phyloP scores from a whole-genome alignment of 2,888 invertebrate genomes.

The Ernsta delagoae region DNA sequence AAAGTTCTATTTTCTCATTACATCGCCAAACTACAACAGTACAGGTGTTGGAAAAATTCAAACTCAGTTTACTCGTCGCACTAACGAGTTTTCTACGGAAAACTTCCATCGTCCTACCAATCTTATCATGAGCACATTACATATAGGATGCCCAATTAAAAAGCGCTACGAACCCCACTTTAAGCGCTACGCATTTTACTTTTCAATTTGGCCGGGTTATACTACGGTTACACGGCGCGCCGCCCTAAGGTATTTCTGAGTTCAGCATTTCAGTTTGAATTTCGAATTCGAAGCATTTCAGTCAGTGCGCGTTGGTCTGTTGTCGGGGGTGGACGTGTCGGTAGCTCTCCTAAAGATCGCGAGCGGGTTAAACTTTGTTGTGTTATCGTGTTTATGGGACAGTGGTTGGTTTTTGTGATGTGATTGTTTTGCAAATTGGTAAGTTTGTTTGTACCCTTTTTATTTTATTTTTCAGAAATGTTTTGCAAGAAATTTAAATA shows the following conservation, averaged over 20 bases:
- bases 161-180: too few species aligned
- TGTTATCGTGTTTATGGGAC: slow-evolving; percentile 29
- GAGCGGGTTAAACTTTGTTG: slow-evolving; percentile 52
- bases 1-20: neutral
- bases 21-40: too few species aligned
- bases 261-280: slow-evolving; percentile 44
- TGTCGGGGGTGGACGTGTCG: slow-evolving; percentile 54
- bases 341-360: slow-evolving; percentile 47
- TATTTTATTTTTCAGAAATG: neutral
- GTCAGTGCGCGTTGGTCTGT: slow-evolving; percentile 50
- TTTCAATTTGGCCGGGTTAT: slow-evolving; percentile 61
- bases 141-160: slow-evolving; percentile 44
- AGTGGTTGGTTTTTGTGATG: slow-evolving; percentile 42
- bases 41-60: slow-evolving; percentile 50
- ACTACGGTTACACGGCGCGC: slow-evolving; percentile 59
- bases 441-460: slow-evolving; percentile 1
- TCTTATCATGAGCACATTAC: slow-evolving; percentile 39
- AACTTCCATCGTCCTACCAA: slow-evolving; percentile 40
- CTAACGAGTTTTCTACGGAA: slow-evolving; percentile 51
- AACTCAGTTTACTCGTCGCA: slow-evolving; percentile 52
- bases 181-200: too few species aligned
- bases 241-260: slow-evolving; percentile 46
- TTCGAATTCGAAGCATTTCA: too few species aligned
- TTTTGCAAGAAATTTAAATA: too few species aligned
- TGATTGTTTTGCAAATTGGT: slow-evolving; percentile 16